Evolutionary conservation across 2,113 vertebrate genomes (phyloP).

Genomic region (human (Homo sapiens)): GRCh38 chr12:131736001-131736500

Average conservation of each 20-base stretch:
- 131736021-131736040: fast-evolving
- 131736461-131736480: too few species aligned
- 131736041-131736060: fast-evolving
- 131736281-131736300: background rate
- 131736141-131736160: fast-evolving
- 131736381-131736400: too few species aligned
- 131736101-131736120: background rate
- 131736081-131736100: too few species aligned
- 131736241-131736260: background rate
- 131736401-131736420: fast-evolving
- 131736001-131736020: background rate
- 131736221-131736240: background rate
- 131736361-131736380: background rate
- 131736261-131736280: background rate
- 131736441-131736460: background rate
- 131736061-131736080: background rate
- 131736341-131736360: background rate
- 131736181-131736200: background rate
- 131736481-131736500: background rate
- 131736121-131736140: background rate
- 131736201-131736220: too few species aligned
- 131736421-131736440: background rate
- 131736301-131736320: fast-evolving
- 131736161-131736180: background rate
- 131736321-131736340: background rate